Base-by-base conservation (phyloP, 1,140 invertebrate species). In the Rhagoletis pomonella region DNA sequence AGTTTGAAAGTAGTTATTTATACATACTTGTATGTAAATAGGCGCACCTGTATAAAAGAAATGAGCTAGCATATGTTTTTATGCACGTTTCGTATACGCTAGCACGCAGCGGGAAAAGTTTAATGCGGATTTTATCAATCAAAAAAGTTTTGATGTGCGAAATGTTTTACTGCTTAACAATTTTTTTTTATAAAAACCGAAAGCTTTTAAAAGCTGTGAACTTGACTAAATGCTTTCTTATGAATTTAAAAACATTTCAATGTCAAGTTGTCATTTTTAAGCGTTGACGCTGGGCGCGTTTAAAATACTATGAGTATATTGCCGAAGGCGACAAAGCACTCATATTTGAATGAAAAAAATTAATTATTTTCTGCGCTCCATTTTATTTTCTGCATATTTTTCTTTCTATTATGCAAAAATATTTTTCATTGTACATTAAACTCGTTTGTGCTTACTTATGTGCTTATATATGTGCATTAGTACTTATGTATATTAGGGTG, bases 171-270 rank as follows among this genome's bases (percentile, higher is more conserved):
- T 29, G 29, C 29, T 29, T 29, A 29, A 17, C 17, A 64, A 64
- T 59, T 59, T 59, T 59, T 59, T 62, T 62, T 62, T 14, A 17
- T 12, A 12, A 4, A 67, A 39, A 19, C 4, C 29, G 29, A 67
- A 67, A 4, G 50, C 50, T 55, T 5, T 10, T 55, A 55, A 3
- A 55, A 55, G 50, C 50, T 4, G 64, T 17, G 55, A 55, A 55
- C 29, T 29, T 29, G 29, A 29, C n/a, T 50, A 17, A 19, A 19
- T 81, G 47, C 3, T 10, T n/a, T 19, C 10, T 14, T 6, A 58
- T 17, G 17, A n/a, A 47, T 81, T 58, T 50, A 55, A 17, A 81
- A 55, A 9, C 47, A 81, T 81, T 10, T 81, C 73, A 81, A 81
- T 47, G 47, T 81, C 73, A 81, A 50, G 44, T 81, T 55, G 47